These are phyloP conservation scores for Urocolius indicus DNA, from an alignment of 2,113 vertebrate genomes.

Conservation along the genomic window DNA sequence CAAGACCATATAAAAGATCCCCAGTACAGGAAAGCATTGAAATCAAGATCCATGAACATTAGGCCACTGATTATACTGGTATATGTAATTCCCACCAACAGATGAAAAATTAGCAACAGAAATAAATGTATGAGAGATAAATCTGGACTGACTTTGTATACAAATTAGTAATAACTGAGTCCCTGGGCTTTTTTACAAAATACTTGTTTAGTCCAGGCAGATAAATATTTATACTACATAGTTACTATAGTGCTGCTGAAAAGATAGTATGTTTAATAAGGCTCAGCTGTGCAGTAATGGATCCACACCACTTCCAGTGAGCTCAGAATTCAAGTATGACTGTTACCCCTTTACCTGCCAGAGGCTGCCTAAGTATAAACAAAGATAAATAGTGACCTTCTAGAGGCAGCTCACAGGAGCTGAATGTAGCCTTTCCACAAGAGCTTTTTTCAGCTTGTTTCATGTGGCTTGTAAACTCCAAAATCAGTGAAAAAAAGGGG, in stretches of 20 bases:
- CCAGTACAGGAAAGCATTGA: neutral
- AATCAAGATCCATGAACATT: neutral
- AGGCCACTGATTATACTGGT: neutral
- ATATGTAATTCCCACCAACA: neutral
- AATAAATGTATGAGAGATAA: neutral
- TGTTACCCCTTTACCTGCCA: neutral
- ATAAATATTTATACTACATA: neutral
- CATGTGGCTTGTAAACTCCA: neutral
- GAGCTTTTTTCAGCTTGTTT: neutral
- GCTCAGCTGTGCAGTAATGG: accelerated
- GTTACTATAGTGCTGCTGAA: neutral
- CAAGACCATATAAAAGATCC: neutral
- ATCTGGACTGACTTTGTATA: neutral
- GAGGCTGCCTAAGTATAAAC: neutral
- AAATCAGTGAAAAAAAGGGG: neutral
- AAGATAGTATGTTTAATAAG: neutral
- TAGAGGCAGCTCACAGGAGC: neutral
- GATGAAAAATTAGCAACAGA: neutral
- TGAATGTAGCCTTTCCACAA: neutral
- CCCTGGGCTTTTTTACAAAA: neutral
- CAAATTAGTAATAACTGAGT: neutral
- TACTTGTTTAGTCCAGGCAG: neutral
- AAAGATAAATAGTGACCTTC: neutral
- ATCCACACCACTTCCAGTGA: neutral
- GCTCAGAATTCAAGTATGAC: neutral